These are phyloP conservation scores for human DNA, from an alignment of 2,113 vertebrate genomes.

Conservation along the genomic window DNA sequence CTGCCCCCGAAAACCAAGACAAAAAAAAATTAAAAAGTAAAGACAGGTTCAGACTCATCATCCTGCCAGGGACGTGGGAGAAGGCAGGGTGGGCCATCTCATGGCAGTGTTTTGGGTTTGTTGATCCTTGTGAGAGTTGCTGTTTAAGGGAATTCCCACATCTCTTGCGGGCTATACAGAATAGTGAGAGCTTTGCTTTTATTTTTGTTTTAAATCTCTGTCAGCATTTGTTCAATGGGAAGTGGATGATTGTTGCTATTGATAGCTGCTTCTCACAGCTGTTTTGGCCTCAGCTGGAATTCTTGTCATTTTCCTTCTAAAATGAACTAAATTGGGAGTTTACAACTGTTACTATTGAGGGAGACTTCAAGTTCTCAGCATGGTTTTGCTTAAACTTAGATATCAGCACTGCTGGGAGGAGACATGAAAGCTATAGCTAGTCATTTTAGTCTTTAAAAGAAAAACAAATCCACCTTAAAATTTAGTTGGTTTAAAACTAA, in stretches of 20 bases:
- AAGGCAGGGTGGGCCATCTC: background rate
- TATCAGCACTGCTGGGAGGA: slow-evolving; percentile 30
- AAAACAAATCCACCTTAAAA: slow-evolving; percentile 56
- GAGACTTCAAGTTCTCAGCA: slow-evolving; percentile 52
- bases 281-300: slow-evolving; percentile 64
- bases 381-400: slow-evolving; percentile 45
- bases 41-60: background rate
- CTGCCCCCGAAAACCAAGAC: background rate
- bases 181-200: slow-evolving; percentile 27
- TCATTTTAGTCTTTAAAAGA: slow-evolving; percentile 62
- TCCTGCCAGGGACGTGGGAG: background rate
- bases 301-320: slow-evolving; percentile 54
- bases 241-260: slow-evolving; percentile 48
- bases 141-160: slow-evolving; percentile 69
- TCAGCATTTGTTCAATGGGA: slow-evolving; percentile 58
- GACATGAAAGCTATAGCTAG: slow-evolving; percentile 48
- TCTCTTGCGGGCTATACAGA: background rate
- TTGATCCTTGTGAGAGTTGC: slow-evolving; percentile 51
- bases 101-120: background rate
- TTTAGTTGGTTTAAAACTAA: slow-evolving; percentile 36
- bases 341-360: slow-evolving; percentile 54
- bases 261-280: slow-evolving; percentile 51
- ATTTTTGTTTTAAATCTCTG: slow-evolving; percentile 66
- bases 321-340: slow-evolving; percentile 52
- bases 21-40: background rate